Evolutionary conservation across 2,113 vertebrate species (phyloP).

Genomic region (Tachysurus fulvidraco): DNA sequence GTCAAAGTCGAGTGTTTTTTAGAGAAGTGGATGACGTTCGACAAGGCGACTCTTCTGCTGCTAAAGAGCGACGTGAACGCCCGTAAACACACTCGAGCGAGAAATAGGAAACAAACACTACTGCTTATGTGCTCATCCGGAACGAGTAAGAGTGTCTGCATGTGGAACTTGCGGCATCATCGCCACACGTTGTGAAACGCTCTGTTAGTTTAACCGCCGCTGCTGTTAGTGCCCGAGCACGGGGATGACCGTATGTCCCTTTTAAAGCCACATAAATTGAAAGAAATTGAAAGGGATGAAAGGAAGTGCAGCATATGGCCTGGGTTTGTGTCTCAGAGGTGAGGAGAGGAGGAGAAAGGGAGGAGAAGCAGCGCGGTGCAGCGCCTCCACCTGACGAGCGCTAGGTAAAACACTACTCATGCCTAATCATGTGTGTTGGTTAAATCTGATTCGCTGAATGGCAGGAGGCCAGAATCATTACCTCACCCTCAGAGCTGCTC

Average conservation of each 20-base stretch:
- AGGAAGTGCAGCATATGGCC: constrained; percentile 24
- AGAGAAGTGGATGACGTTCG: neutral
- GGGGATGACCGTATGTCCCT: constrained; percentile 4
- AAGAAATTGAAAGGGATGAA: neutral
- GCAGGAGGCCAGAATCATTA: constrained; percentile 65
- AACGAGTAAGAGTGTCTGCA: neutral
- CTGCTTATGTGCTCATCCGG: constrained; percentile 2
- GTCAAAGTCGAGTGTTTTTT: neutral
- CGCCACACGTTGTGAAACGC: neutral
- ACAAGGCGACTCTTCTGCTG: neutral
- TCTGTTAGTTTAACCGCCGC: constrained; percentile 5
- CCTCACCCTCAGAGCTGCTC: constrained; percentile 37
- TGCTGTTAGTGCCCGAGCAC: neutral
- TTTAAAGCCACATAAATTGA: constrained; percentile 18
- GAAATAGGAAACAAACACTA: constrained; percentile 19
- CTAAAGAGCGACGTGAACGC: constrained; percentile 11
- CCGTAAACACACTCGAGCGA: constrained; percentile 9
- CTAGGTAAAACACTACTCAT: constrained; percentile 14
- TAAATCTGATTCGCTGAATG: constrained; percentile 63
- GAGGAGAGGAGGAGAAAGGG: neutral
- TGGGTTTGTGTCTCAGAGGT: neutral
- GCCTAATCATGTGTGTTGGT: constrained; percentile 63
- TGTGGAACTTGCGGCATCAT: neutral
- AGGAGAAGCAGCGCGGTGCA: no score
- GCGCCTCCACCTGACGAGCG: neutral